Percentiles rank a stretch among this genome's conserved stretches.
Conservation (phyloP, 2,797 vertebrate species). For the Margarornis squamiger region DNA sequence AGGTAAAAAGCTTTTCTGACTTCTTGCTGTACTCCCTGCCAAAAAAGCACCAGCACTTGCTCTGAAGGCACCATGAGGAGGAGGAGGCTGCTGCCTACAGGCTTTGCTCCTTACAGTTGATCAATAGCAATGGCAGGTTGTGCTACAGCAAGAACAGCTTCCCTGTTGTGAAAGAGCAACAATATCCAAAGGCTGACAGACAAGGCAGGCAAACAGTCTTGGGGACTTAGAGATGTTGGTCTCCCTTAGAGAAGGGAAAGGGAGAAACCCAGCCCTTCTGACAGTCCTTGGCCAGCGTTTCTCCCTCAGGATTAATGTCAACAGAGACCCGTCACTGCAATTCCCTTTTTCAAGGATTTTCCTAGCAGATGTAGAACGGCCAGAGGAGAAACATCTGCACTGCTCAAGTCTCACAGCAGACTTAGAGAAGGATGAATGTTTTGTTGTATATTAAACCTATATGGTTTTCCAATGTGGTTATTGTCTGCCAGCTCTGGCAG, state of each 20-base stretch:
- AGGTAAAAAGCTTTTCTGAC: background rate
- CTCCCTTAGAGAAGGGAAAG: background rate
- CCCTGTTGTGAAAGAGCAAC: background rate
- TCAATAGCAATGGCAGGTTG: background rate
- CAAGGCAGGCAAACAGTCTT: background rate
- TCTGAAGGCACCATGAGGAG: background rate
- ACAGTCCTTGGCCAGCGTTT: background rate
- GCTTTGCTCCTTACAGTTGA: background rate
- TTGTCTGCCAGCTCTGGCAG: background rate
- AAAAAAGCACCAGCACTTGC: background rate
- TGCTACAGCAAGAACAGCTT: background rate
- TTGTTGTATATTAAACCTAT: background rate
- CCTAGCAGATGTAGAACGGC: background rate
- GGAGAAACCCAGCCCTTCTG: background rate
- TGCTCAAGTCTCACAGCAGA: background rate
- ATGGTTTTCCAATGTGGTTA: background rate
- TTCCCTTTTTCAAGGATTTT: background rate
- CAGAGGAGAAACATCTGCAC: background rate
- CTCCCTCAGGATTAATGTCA: background rate
- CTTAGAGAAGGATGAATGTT: background rate
- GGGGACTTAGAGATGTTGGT: background rate
- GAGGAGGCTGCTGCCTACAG: background rate
- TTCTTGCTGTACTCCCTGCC: background rate
- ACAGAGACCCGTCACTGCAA: fast-evolving
- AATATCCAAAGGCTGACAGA: background rate